phyloP scores from a whole-genome alignment of 2,797 vertebrate genomes.

The Platyrinchus mystaceus region DNA sequence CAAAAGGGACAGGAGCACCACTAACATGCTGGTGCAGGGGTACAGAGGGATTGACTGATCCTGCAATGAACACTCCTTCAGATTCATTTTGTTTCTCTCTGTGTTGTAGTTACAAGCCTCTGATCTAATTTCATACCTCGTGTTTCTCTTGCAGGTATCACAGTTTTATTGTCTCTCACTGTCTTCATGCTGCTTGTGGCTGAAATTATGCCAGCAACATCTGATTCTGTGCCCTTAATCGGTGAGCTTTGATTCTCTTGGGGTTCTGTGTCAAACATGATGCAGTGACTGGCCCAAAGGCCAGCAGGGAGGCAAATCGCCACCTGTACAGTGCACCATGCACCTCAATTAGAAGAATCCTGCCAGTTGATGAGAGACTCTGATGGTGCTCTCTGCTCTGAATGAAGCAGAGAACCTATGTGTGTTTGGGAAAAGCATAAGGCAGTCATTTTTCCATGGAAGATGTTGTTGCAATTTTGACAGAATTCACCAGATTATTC shows the following conservation, averaged over 20 bases:
- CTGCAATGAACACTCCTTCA: background rate
- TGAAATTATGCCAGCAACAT: constrained; percentile 95
- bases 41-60: background rate
- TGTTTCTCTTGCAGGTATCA: constrained; percentile 85
- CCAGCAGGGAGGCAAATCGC: background rate
- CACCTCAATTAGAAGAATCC: background rate
- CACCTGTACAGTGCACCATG: background rate
- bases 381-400: background rate
- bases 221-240: constrained; percentile 93
- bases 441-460: background rate
- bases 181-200: constrained; percentile 96
- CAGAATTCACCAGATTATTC: background rate
- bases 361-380: background rate
- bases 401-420: background rate
- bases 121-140: background rate
- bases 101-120: background rate
- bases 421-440: background rate
- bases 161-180: constrained; percentile 90
- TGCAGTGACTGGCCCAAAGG: background rate
- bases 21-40: rapidly evolving
- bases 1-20: background rate
- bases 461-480: background rate
- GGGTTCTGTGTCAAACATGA: background rate
- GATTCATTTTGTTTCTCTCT: background rate
- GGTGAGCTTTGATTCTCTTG: constrained; percentile 77